Evolutionary conservation across 1,140 invertebrate genomes (phyloP).

Genomic region (Glomeris maerens): DNA sequence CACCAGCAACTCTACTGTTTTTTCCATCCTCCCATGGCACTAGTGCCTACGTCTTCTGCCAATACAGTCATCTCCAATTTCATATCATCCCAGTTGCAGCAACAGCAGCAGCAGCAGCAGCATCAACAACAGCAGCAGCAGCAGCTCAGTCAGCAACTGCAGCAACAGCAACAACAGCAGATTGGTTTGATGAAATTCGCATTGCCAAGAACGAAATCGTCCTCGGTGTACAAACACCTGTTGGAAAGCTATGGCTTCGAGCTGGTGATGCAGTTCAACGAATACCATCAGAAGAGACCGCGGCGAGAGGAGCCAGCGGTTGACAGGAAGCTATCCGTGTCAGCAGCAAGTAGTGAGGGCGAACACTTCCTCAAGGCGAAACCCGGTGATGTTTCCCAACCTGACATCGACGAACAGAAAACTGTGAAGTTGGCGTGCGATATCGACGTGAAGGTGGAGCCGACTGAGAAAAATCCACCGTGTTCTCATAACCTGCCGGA

Average conservation of each 20-base stretch:
- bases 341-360: slow-evolving; percentile 8
- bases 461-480: slow-evolving; percentile 14
- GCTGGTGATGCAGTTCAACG: slow-evolving; percentile 91
- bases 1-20: slow-evolving; percentile 69
- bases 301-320: slow-evolving; percentile 34
- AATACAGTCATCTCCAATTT: background rate
- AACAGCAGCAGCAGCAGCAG: slow-evolving; percentile 8
- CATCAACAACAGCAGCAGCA: slow-evolving; percentile 10
- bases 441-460: slow-evolving; percentile 5
- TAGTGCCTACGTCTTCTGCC: slow-evolving; percentile 34
- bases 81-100: slow-evolving; percentile 18
- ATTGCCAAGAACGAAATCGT: slow-evolving; percentile 47
- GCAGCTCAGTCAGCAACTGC: slow-evolving; percentile 2
- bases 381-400: slow-evolving; percentile 16
- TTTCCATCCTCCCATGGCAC: slow-evolving; percentile 45
- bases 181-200: slow-evolving; percentile 18
- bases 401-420: too few relatives aligned
- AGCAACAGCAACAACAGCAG: slow-evolving; percentile 9
- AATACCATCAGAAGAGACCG: slow-evolving; percentile 60
- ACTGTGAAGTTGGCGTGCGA: slow-evolving; percentile 4
- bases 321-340: slow-evolving; percentile 13
- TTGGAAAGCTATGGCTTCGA: slow-evolving; percentile 88
- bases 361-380: slow-evolving; percentile 11
- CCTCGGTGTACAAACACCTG: slow-evolving; percentile 77
- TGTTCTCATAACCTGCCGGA: slow-evolving; percentile 44